Base-by-base conservation (phyloP, 2,797 vertebrate species). In the Pseudochirops cupreus region DNA sequence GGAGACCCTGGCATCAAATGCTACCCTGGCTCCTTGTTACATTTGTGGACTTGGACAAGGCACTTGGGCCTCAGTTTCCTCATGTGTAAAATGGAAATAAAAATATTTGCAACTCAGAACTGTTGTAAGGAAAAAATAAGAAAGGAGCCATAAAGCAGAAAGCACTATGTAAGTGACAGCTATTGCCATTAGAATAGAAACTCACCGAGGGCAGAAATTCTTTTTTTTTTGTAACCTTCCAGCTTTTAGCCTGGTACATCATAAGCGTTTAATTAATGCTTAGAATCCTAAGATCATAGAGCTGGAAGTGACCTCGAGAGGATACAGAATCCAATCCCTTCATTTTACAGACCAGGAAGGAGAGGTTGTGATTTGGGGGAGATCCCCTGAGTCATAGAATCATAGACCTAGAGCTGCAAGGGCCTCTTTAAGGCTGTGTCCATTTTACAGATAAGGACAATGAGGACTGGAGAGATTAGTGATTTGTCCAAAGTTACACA, bases 61-160 rank as follows among this genome's bases (percentile, higher is more conserved):
- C 89, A 14, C 82, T 82, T 50, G 58, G 92, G 7, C 62, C 82
- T 91, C 90, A 9, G 74, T 90, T 91, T 94, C 46, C 92, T n/a
- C 52, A 62, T 31, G 59, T 92, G 12, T 50, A 87, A 94, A 95
- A 56, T 56, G 67, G 50, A 33, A 31, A 29, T 5, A 92, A 67
- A 31, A 21, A n/a, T 29, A 33, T 29, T 31, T 33, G 62, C 55
- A 55, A 54, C 52, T 46, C 21, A 54, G 53, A 21, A 26, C 33
- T 33, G 31, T 53, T 53, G 14, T 67, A n/a, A 92, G 39, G 29
- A 90, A 67, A 24, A 50, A 90, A 90, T 54, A 90, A 28, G 52
- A 50, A 18, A 74, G 62, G 16, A 74, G 7, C n/a, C 16, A 39
- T 18, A 74, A 39, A 33, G 3, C 31, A 62, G 59, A 62, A 62